A percentile compares a stretch with the other conserved stretches of the same genome.
Conservation (phyloP, 92 coral and sea anemone genomes). For the Desmophyllum pertusum region DNA sequence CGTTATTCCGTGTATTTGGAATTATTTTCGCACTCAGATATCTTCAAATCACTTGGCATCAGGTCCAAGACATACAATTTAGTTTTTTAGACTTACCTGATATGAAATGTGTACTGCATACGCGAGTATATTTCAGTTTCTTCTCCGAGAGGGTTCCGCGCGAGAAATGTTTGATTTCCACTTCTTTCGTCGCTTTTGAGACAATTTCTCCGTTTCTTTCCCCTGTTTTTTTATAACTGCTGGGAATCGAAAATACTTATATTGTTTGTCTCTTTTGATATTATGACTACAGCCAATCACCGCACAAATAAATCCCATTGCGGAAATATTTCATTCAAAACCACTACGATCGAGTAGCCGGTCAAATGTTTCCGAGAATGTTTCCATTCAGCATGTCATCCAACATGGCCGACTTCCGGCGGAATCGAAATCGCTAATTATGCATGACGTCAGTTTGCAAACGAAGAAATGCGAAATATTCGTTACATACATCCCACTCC, state of each 20-base stretch:
- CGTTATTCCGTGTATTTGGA: too few species aligned
- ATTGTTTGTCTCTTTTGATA: slow-evolving; percentile 37
- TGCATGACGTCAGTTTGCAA: slow-evolving; percentile 10
- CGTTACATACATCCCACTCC: too few species aligned
- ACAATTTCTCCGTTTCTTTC: slow-evolving; percentile 31
- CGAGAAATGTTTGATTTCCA: slow-evolving; percentile 34
- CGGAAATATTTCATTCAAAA: neutral
- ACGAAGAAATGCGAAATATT: too few species aligned
- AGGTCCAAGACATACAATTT: too few species aligned
- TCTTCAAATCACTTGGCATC: too few species aligned
- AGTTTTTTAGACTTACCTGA: slow-evolving; percentile 18
- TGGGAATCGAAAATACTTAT: slow-evolving; percentile 34
- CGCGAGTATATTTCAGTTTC: slow-evolving; percentile 41
- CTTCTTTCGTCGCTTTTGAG: slow-evolving; percentile 31
- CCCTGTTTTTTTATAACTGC: slow-evolving; percentile 19
- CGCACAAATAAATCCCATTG: slow-evolving; percentile 28
- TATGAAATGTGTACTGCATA: slow-evolving; percentile 54
- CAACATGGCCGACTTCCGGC: slow-evolving; percentile 9
- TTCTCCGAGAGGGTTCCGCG: slow-evolving; percentile 37
- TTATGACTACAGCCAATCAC: slow-evolving; percentile 32
- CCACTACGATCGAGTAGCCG: too few species aligned
- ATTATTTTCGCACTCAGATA: too few species aligned
- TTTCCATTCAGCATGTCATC: neutral
- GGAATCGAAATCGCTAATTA: neutral
- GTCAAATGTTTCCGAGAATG: too few species aligned